A percentile compares a stretch with the other conserved stretches of the same genome.
Evolutionary conservation across 2,797 vertebrate species (phyloP).

Genomic region (Potorous gilbertii): DNA sequence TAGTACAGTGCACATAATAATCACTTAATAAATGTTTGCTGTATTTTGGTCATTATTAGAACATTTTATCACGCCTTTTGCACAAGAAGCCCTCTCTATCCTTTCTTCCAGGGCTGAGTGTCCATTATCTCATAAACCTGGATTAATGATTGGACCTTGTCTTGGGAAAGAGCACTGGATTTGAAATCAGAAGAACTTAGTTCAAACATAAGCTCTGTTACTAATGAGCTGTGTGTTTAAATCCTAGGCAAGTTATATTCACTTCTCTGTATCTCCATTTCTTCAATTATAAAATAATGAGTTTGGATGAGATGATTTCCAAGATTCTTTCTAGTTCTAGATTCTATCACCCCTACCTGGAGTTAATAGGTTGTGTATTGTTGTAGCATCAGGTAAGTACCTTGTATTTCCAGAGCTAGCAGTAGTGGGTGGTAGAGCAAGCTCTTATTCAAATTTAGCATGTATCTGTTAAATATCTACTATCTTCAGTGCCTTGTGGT

Average conservation of each 20-base stretch:
- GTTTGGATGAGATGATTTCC: not conserved
- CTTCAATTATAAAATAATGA: slow-evolving; percentile 11
- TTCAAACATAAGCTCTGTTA: not conserved
- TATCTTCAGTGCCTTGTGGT: not conserved
- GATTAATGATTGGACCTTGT: not conserved
- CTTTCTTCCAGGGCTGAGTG: not conserved
- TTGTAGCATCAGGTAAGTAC: not conserved
- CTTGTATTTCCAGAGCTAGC: not conserved
- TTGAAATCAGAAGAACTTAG: not conserved
- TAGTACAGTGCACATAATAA: not conserved
- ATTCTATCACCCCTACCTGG: not conserved
- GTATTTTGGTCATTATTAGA: not conserved
- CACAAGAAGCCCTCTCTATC: not conserved
- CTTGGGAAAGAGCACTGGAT: not conserved
- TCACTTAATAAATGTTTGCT: not conserved
- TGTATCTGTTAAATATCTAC: not conserved
- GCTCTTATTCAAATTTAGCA: not conserved
- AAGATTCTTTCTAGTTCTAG: not conserved
- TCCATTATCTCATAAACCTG: not conserved
- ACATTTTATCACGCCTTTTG: not conserved
- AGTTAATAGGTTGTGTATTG: not conserved
- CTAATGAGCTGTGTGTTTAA: not conserved
- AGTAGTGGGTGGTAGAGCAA: not conserved
- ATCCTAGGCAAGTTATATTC: slow-evolving; percentile 4
- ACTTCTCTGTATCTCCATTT: not conserved